These are phyloP conservation scores for Drosophila auraria DNA, from an alignment of 1,140 invertebrate species.

Conservation along the genomic window DNA sequence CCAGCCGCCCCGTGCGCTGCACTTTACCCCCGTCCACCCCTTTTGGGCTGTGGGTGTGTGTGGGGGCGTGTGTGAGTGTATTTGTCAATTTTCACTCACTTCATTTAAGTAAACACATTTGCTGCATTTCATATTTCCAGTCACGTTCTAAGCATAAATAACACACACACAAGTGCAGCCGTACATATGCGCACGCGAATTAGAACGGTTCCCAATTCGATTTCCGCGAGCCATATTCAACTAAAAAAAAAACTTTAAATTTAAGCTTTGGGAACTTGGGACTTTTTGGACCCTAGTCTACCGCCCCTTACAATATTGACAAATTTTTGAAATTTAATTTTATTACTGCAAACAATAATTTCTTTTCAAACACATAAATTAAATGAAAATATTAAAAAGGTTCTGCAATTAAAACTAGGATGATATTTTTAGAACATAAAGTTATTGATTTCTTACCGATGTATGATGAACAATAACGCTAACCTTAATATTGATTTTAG, in stretches of 20 bases:
- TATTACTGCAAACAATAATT: too few species aligned
- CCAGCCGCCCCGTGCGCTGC: slow-evolving; percentile 21
- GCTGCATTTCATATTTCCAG: slow-evolving; percentile 82
- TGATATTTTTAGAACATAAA: too few species aligned
- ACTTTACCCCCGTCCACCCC: slow-evolving; percentile 11
- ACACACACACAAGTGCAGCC: slow-evolving; percentile 36
- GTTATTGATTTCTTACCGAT: too few species aligned
- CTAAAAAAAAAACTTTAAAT: not conserved
- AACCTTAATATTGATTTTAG: too few species aligned
- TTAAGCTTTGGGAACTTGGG: too few species aligned
- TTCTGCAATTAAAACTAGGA: too few species aligned
- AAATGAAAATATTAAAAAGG: too few species aligned
- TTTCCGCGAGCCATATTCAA: not conserved
- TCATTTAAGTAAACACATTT: slow-evolving; percentile 83
- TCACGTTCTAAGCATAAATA: slow-evolving; percentile 80
- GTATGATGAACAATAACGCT: too few species aligned
- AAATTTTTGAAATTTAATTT: not conserved
- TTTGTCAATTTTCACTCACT: slow-evolving; percentile 81
- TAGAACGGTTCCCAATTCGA: slow-evolving; percentile 26
- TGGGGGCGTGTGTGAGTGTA: slow-evolving; percentile 41
- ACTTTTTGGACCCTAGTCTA: not conserved
- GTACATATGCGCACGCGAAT: slow-evolving; percentile 18
- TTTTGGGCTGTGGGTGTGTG: not conserved
- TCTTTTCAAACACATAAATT: too few species aligned
- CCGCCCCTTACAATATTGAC: too few species aligned